Evolutionary conservation across 2,113 vertebrate genomes (phyloP).

Genomic region (Tauraco erythrolophus): DNA sequence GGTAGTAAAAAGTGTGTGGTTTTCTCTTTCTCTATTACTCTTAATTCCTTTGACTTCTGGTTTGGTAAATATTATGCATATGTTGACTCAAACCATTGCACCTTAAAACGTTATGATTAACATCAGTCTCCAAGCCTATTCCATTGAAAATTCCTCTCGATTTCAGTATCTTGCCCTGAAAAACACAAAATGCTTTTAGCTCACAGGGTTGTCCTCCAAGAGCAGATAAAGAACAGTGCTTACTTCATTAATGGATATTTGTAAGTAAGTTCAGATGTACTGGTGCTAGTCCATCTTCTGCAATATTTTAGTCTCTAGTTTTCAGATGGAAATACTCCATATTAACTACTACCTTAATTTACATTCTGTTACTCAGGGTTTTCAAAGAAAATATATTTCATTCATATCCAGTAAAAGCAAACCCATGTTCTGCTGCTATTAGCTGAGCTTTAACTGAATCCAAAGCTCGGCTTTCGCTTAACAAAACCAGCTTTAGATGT

Average conservation of each 20-base stretch:
- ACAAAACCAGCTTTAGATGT: conserved; percentile 18
- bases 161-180: neutral
- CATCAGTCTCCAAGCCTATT: neutral
- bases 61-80: neutral
- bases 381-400: neutral
- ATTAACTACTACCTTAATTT: neutral
- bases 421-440: neutral
- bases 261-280: neutral
- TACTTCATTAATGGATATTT: neutral
- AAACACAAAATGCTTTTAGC: neutral
- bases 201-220: neutral
- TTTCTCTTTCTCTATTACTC: neutral
- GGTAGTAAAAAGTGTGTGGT: neutral
- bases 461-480: neutral
- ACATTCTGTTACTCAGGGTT: neutral
- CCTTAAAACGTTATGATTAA: neutral
- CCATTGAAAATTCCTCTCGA: neutral
- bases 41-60: neutral
- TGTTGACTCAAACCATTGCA: neutral
- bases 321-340: neutral
- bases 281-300: neutral
- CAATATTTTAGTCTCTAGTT: neutral
- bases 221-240: neutral
- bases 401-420: neutral
- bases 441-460: neutral